Percentiles rank a stretch among this genome's conserved stretches.
Evolutionary conservation across 2,797 vertebrate genomes (phyloP).

Genomic region (Bradypodion pumilum): DNA sequence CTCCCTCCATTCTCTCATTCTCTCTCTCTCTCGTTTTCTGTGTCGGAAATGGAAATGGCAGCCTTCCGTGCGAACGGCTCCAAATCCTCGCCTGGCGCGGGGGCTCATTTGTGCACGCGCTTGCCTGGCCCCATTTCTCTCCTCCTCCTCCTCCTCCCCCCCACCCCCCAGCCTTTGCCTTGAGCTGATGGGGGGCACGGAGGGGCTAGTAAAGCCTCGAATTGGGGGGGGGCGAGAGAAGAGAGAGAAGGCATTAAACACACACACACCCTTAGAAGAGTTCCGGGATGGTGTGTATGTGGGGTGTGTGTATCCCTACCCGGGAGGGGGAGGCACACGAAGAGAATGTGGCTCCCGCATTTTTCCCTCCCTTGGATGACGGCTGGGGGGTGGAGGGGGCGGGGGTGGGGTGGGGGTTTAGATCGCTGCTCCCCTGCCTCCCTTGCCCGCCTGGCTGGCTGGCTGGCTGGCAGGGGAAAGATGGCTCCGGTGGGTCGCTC

Average conservation of each 20-base stretch:
- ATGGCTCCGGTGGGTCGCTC: conserved; percentile 40
- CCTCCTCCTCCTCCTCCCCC: no score
- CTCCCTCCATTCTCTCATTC: neutral
- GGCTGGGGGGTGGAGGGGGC: no score
- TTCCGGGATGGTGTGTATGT: neutral
- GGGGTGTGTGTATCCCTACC: no score
- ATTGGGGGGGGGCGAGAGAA: neutral
- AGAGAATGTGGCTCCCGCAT: no score
- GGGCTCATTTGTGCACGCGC: neutral
- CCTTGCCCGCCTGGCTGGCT: no score
- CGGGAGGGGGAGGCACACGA: no score
- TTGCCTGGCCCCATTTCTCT: neutral
- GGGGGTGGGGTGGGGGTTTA: no score
- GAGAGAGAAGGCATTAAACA: no score
- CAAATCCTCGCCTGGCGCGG: conserved; percentile 28
- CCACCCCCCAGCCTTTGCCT: neutral
- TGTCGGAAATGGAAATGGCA: conserved; percentile 47
- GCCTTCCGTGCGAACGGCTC: conserved; percentile 46
- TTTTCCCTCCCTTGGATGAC: no score
- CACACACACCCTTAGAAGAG: no score
- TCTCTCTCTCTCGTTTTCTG: neutral
- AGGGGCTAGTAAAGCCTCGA: no score
- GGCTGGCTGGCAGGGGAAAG: conserved; percentile 24
- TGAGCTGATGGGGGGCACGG: neutral
- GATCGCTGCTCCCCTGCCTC: no score